Conservation (phyloP, 2,113 vertebrate genomes). For the Rhipidura dahli region DNA sequence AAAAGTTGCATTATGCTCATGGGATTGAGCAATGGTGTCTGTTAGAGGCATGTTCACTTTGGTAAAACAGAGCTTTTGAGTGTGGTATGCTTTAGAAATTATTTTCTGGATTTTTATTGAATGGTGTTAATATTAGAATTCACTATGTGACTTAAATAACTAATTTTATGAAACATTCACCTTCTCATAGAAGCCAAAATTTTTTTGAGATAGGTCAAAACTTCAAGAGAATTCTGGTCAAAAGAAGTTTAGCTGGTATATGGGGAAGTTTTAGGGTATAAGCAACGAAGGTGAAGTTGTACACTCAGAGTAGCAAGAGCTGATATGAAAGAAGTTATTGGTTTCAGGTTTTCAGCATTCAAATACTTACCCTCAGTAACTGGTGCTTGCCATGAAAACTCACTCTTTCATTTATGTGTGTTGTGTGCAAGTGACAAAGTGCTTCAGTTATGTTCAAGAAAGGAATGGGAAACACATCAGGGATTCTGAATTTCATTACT, state of each 20-base stretch:
- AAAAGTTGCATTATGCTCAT: not conserved
- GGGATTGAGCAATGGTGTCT: not conserved
- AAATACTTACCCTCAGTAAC: not conserved
- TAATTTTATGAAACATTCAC: not conserved
- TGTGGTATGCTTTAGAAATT: not conserved
- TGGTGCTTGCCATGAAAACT: not conserved
- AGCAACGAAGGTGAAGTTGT: not conserved
- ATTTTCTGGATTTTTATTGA: not conserved
- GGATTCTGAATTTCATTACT: not conserved
- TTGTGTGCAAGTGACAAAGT: not conserved
- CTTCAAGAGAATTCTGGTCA: not conserved
- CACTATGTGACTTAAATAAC: not conserved
- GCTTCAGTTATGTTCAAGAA: not conserved
- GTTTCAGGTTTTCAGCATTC: not conserved
- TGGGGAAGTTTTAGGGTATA: not conserved
- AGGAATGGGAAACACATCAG: not conserved
- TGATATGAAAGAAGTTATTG: not conserved
- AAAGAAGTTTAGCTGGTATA: not conserved
- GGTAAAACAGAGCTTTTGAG: not conserved
- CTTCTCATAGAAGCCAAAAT: not conserved
- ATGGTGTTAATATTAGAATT: not conserved
- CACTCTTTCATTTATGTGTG: not conserved
- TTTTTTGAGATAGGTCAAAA: not conserved
- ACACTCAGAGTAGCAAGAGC: not conserved
- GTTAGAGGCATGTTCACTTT: not conserved